Evolutionary conservation across 2,888 invertebrate species (phyloP).

Genomic region (Tiphia femorata): DNA sequence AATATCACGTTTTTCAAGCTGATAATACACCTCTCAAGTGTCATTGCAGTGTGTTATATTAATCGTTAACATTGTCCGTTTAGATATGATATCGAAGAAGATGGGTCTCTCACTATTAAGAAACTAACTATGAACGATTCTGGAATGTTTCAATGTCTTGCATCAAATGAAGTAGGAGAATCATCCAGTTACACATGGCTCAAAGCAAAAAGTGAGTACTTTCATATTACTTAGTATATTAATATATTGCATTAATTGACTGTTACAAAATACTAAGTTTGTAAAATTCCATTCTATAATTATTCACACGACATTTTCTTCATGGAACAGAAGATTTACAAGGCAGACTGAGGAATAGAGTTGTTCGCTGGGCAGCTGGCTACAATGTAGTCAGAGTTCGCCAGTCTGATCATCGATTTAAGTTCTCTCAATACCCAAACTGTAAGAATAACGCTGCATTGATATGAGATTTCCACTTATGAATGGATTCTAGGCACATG

Average conservation of each 20-base stretch:
- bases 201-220: conserved; percentile 91
- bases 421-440: conserved; percentile 67
- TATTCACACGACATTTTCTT: conserved; percentile 50
- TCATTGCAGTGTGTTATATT: background rate
- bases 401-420: conserved; percentile 67
- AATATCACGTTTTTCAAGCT: background rate
- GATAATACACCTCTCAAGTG: background rate
- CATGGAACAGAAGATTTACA: conserved; percentile 56
- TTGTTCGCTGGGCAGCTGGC: conserved; percentile 66
- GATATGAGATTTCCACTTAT: conserved; percentile 38
- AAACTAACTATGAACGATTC: conserved; percentile 86
- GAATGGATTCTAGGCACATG: conserved; percentile 39
- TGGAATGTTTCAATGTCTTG: conserved; percentile 96
- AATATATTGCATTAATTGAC: background rate
- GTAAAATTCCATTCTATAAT: too few species aligned
- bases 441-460: conserved; percentile 59
- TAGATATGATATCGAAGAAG: conserved; percentile 84
- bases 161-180: conserved; percentile 91
- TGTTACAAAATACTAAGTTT: too few species aligned
- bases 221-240: background rate
- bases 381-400: conserved; percentile 68
- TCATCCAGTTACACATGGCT: conserved; percentile 92
- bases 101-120: conserved; percentile 85
- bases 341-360: conserved; percentile 62
- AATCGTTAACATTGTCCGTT: conserved; percentile 40